Conservation (phyloP, 2,888 invertebrate species). For the Nasonovia ribisnigri region DNA sequence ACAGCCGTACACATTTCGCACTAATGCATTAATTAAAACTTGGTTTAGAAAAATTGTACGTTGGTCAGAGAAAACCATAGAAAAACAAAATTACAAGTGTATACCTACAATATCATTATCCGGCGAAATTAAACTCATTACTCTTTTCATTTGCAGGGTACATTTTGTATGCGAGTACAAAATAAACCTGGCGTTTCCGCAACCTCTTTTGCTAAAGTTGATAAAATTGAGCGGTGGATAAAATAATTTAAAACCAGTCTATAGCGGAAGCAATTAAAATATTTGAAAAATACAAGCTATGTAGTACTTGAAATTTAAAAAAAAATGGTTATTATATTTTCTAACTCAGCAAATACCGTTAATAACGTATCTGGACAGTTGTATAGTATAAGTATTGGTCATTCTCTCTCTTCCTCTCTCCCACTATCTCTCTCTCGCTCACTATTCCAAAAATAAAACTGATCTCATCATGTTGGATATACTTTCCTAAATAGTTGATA, state of each 20-base stretch:
- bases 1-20: background rate
- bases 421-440: background rate
- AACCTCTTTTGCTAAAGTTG: background rate
- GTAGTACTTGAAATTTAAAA: background rate
- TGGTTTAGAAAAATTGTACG: background rate
- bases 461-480: background rate
- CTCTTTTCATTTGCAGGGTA: background rate
- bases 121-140: constrained; percentile 30
- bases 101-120: constrained; percentile 33
- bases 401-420: too few species aligned
- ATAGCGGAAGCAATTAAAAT: background rate
- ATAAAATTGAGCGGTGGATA: background rate
- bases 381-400: background rate
- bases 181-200: background rate
- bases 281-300: background rate
- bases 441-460: background rate
- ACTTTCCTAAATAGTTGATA: background rate
- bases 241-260: background rate
- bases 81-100: background rate
- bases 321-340: background rate
- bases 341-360: background rate
- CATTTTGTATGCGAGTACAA: background rate
- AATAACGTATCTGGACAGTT: background rate
- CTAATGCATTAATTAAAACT: background rate
- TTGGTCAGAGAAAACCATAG: background rate